These are phyloP conservation scores for Natrix natrix DNA, from an alignment of 2,797 vertebrate species.

Conservation along the genomic window DNA sequence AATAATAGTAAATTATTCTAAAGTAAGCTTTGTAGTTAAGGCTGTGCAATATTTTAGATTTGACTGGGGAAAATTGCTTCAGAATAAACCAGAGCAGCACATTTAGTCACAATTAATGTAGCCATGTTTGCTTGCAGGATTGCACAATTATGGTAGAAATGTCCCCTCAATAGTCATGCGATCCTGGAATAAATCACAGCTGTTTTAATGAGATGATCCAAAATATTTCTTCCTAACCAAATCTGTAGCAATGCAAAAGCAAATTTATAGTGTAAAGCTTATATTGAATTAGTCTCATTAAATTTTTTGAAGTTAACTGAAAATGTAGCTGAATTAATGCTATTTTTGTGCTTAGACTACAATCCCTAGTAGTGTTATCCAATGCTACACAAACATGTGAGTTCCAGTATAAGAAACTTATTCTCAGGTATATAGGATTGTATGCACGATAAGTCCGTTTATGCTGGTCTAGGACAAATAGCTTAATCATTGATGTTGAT, in stretches of 20 bases:
- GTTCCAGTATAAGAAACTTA: background rate
- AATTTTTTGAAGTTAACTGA: background rate
- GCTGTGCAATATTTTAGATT: background rate
- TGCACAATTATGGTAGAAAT: background rate
- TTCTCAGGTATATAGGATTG: background rate
- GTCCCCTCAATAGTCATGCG: background rate
- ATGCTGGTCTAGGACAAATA: background rate
- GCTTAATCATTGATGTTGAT: background rate
- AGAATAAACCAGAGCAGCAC: background rate
- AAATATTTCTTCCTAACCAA: background rate
- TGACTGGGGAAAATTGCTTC: background rate
- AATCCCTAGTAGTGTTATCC: background rate
- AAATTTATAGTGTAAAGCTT: background rate
- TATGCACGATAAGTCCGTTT: background rate
- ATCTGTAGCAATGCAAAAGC: background rate
- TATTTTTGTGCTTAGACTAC: background rate
- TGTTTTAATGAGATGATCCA: background rate
- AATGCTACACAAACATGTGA: background rate
- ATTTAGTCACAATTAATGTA: background rate
- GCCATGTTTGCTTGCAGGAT: background rate
- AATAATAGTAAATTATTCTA: background rate
- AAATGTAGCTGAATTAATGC: background rate
- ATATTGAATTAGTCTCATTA: background rate
- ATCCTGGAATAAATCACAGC: background rate
- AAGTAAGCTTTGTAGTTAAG: background rate